Conservation (phyloP, 2,113 vertebrate species). For the Epinephelus lanceolatus region DNA sequence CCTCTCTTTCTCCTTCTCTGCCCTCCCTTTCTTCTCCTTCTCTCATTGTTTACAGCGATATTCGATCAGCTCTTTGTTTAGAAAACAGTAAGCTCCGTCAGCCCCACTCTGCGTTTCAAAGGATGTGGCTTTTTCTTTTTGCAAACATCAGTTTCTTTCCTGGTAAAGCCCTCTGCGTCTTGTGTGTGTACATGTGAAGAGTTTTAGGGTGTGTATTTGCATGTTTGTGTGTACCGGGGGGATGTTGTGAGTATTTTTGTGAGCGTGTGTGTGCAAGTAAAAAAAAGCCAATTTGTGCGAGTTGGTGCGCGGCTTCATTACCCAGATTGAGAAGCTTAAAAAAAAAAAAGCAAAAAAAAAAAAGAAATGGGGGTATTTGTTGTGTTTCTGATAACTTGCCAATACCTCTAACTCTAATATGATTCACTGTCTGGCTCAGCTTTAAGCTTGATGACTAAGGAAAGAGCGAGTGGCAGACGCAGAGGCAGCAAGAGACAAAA, state of each 20-base stretch:
- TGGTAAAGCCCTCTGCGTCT: slow-evolving; percentile 16
- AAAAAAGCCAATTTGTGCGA: background rate
- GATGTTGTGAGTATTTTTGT: background rate
- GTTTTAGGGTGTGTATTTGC: background rate
- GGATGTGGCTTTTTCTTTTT: slow-evolving; percentile 52
- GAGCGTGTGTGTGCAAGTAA: background rate
- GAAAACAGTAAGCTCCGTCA: slow-evolving; percentile 19
- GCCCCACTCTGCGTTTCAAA: slow-evolving; percentile 36
- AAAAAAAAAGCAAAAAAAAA: background rate
- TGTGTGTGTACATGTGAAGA: background rate
- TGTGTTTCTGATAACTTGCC: slow-evolving; percentile 62
- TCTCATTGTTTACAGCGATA: slow-evolving; percentile 36
- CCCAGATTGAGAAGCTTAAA: slow-evolving; percentile 29
- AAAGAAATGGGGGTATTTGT: slow-evolving; percentile 9
- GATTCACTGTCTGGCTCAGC: slow-evolving; percentile 66
- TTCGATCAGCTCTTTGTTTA: slow-evolving; percentile 56
- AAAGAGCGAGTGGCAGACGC: slow-evolving; percentile 33
- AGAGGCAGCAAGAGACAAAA: slow-evolving; percentile 51
- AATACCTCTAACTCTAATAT: slow-evolving; percentile 54
- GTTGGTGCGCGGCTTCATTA: slow-evolving; percentile 20
- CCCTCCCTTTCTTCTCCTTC: background rate
- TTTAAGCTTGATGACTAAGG: slow-evolving; percentile 65
- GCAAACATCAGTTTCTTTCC: slow-evolving; percentile 42
- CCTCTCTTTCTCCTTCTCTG: background rate
- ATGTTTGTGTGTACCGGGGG: background rate